Conservation (phyloP, 2,888 invertebrate genomes). For the Patella caerulea region DNA sequence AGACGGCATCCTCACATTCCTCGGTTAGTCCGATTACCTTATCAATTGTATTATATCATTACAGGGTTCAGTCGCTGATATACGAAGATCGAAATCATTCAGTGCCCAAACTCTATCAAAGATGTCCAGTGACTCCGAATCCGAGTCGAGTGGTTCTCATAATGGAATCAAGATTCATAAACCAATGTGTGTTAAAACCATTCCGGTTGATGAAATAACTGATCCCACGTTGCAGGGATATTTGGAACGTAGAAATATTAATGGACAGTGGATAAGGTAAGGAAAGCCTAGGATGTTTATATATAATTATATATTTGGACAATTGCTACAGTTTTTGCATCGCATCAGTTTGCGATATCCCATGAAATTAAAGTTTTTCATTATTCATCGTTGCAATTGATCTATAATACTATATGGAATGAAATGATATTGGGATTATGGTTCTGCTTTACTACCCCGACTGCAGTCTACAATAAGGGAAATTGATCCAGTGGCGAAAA, state of each 20-base stretch:
- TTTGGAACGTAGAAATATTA: slow-evolving; percentile 44
- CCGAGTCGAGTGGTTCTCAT: not conserved
- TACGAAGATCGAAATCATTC: slow-evolving; percentile 3
- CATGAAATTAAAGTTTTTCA: too few relatives aligned
- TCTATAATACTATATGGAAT: too few relatives aligned
- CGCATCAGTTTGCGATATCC: too few relatives aligned
- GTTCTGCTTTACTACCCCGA: too few relatives aligned
- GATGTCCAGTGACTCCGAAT: slow-evolving; percentile 10
- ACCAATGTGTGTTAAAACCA: slow-evolving; percentile 47
- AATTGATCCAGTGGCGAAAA: too few relatives aligned
- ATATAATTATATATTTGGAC: too few relatives aligned
- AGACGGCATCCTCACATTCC: too few relatives aligned
- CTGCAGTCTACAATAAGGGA: too few relatives aligned
- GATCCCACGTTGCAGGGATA: slow-evolving; percentile 39
- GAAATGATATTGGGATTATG: too few relatives aligned
- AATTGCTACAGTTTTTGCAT: too few relatives aligned
- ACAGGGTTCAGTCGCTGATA: slow-evolving; percentile 1
- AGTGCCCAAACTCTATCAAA: not conserved
- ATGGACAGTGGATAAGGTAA: slow-evolving; percentile 52
- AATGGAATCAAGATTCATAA: slow-evolving; percentile 32
- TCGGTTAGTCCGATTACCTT: too few relatives aligned
- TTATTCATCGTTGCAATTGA: too few relatives aligned
- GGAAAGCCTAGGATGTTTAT: not conserved
- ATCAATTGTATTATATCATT: not conserved
- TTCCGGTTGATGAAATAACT: slow-evolving; percentile 41